phyloP scores from a whole-genome alignment of 1,140 invertebrate species.

The Teleogryllus occipitalis region DNA sequence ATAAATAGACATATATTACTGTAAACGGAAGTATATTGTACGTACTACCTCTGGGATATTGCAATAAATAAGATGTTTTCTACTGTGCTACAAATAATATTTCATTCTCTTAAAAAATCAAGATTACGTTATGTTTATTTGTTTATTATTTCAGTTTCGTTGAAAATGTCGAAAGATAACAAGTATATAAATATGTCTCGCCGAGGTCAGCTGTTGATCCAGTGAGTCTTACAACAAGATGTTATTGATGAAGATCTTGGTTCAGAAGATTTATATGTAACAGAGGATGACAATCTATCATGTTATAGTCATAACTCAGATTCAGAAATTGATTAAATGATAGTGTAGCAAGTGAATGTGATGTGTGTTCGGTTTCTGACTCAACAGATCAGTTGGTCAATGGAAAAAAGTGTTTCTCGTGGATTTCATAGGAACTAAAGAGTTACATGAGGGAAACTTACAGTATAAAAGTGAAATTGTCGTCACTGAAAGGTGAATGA shows the following conservation, averaged over 20 bases:
- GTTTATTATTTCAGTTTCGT: not conserved
- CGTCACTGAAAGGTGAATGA: too few relatives aligned
- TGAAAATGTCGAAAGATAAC: conserved; percentile 2
- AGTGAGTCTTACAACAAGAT: not conserved
- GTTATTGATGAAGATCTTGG: not conserved
- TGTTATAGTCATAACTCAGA: not conserved
- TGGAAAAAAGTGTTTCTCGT: too few relatives aligned
- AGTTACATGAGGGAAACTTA: too few relatives aligned
- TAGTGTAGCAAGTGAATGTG: too few relatives aligned
- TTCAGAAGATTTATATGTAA: not conserved
- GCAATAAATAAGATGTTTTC: not conserved
- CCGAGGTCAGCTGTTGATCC: conserved; percentile 1
- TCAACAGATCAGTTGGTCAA: too few relatives aligned
- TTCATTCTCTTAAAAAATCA: not conserved
- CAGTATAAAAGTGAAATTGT: too few relatives aligned
- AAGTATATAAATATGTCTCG: not conserved
- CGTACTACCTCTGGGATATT: not conserved
- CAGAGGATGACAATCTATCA: not conserved
- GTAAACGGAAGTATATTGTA: not conserved
- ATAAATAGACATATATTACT: not conserved
- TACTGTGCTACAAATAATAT: too few relatives aligned
- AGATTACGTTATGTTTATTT: not conserved
- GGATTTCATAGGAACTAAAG: too few relatives aligned
- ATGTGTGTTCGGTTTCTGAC: too few relatives aligned
- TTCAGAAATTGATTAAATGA: not conserved